Evolutionary conservation across 2,113 vertebrate species (phyloP).

Genomic region (Platanista minor): DNA sequence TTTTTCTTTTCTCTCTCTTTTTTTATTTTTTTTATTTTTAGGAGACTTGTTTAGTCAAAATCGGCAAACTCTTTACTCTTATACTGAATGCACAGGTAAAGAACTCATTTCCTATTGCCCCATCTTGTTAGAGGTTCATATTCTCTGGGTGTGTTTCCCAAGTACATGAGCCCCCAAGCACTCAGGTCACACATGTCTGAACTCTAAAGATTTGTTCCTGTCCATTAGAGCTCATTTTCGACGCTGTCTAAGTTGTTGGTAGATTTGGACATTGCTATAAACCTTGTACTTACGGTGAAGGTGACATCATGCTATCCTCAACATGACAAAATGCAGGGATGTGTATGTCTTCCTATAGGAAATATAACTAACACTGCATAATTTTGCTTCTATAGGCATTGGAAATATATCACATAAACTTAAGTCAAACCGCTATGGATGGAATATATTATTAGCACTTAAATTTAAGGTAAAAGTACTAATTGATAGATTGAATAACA

Average conservation of each 20-base stretch:
- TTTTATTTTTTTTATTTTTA: background rate
- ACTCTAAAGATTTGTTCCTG: background rate
- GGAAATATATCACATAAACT: background rate
- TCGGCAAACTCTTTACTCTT: background rate
- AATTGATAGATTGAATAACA: background rate
- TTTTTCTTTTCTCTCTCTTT: fast-evolving
- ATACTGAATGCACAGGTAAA: background rate
- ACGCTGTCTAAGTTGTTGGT: background rate
- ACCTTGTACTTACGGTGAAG: background rate
- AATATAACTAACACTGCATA: background rate
- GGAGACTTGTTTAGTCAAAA: background rate
- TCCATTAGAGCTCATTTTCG: background rate
- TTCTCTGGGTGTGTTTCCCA: background rate
- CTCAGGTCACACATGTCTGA: background rate
- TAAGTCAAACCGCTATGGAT: background rate
- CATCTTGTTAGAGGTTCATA: background rate
- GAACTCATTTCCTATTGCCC: background rate
- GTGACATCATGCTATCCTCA: background rate
- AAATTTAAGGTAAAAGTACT: background rate
- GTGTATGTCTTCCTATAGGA: background rate
- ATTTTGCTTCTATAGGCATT: background rate
- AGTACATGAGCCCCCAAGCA: background rate
- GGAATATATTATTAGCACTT: background rate
- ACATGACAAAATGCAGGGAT: background rate
- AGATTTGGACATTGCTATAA: background rate